Conservation (phyloP, 1,140 invertebrate genomes). For the Cherax quadricarinatus region DNA sequence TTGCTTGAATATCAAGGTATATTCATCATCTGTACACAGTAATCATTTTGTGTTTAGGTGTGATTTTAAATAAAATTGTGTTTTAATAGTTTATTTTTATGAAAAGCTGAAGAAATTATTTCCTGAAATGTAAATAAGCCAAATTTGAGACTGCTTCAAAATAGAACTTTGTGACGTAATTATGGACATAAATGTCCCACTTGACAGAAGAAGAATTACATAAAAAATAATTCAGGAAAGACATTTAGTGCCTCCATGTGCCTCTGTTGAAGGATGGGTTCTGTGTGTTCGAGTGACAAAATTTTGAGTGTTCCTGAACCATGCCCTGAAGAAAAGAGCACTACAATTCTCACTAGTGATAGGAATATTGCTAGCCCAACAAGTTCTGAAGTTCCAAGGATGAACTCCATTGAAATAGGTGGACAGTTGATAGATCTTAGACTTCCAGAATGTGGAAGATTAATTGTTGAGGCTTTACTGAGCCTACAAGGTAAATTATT, state of each 20-base stretch:
- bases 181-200: neutral
- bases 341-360: neutral
- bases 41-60: too few relatives aligned
- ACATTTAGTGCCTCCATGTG: neutral
- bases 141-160: too few relatives aligned
- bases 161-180: neutral
- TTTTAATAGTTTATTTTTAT: too few relatives aligned
- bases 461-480: slow-evolving; percentile 18
- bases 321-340: neutral
- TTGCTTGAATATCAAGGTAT: too few relatives aligned
- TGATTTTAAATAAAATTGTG: too few relatives aligned
- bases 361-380: neutral
- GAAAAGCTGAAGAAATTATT: too few relatives aligned
- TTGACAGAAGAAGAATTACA: neutral
- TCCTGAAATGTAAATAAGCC: too few relatives aligned
- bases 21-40: too few relatives aligned
- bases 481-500: slow-evolving; percentile 1
- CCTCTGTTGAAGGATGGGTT: neutral
- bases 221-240: too few relatives aligned
- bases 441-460: slow-evolving; percentile 3
- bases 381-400: neutral
- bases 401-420: neutral
- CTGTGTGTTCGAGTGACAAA: neutral
- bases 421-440: neutral
- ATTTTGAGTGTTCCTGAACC: neutral